Evolutionary conservation across 1,140 invertebrate species (phyloP).

Genomic region (Neodiprion virginianus): DNA sequence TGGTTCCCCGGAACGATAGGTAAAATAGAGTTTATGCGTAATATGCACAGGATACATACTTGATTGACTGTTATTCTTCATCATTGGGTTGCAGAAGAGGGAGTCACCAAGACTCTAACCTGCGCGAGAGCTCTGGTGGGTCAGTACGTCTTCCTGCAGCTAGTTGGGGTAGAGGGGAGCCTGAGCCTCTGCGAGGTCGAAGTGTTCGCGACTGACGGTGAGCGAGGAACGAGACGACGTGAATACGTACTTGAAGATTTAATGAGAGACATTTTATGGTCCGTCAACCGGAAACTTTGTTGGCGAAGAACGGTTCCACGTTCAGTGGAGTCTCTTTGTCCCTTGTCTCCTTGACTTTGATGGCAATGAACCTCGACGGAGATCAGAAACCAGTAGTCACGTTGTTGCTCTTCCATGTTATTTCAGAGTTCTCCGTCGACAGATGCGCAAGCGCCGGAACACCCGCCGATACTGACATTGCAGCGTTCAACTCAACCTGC

Average conservation of each 20-base stretch:
- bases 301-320: background rate
- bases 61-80: constrained; percentile 15
- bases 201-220: constrained; percentile 89
- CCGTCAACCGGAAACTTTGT: too few relatives aligned
- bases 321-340: background rate
- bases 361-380: background rate
- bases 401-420: constrained; percentile 27
- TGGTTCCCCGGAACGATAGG: constrained; percentile 93
- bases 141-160: constrained; percentile 86
- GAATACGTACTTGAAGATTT: background rate
- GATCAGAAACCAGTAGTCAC: background rate
- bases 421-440: constrained; percentile 81
- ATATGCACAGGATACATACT: background rate
- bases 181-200: constrained; percentile 90
- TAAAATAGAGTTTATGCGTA: constrained; percentile 54
- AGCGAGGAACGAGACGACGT: constrained; percentile 32
- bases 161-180: constrained; percentile 89
- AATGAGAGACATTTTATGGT: constrained; percentile 16
- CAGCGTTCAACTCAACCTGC: constrained; percentile 84
- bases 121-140: constrained; percentile 85
- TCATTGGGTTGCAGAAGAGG: constrained; percentile 73
- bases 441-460: constrained; percentile 74
- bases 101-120: constrained; percentile 86
- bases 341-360: background rate
- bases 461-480: constrained; percentile 76